Evolutionary conservation across 2,888 invertebrate species (phyloP), one percentile per base, ranked within the genome.

Genomic region (Alcis repandata): DNA sequence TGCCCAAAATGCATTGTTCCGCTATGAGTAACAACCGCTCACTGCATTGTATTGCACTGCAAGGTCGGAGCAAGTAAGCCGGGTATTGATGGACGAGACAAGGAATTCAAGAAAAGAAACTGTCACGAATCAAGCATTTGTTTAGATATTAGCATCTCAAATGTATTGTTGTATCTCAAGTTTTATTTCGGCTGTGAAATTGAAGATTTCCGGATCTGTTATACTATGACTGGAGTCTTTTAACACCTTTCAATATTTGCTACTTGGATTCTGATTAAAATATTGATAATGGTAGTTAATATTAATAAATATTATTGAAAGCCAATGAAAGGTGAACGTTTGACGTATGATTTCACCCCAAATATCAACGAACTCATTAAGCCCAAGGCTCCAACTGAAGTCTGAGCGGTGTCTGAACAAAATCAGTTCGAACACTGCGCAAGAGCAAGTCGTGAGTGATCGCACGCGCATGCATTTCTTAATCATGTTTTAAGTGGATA

Each of bases 1-100:
- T 46, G 46, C 27, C 52, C 17, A 46, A 62, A 51, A 62, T 8
- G 63, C 51, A 63, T 63, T 63, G 63, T 63, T 51, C 63, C 63
- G 67, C 59, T 59, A 45, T 63, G 51, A 67, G 62, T 51, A 60
- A 64, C 54, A 48, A 20, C 53, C 56, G 40, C 32, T 58, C 54
- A 54, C 54, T 67, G 67, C 52, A 62, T 62, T 67, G 67, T 61
- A 53, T 66, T 59, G 66, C 66, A 62, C 7, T 54, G 59, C 67
- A 67, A 67, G 67, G 67, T 67, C 59, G 59, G 40, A 52, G 46
- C 56, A 56, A 58, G 66, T 57, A 10, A 43, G 49, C 22, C 36
- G 52, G 36, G 32, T 49, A 63, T 54, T 43, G 63, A 59, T 36
- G 48, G 41, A 33, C 17, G 10, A 41, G 40, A 41, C 48, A 38